Evolutionary conservation across 2,113 vertebrate genomes (phyloP).

Genomic region (Gasterosteus aculeatus): DNA sequence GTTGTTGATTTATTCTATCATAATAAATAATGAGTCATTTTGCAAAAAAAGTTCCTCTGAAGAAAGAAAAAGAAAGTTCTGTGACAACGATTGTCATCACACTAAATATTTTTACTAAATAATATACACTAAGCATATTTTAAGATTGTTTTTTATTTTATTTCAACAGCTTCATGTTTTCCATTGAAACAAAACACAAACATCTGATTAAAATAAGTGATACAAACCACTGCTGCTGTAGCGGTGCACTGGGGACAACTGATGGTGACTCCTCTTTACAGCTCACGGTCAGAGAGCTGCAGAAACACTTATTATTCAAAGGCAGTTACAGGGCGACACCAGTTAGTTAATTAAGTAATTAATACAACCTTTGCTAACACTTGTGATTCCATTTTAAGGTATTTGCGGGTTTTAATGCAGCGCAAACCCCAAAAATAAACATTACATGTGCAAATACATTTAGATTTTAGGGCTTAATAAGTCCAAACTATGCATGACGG

Average conservation of each 20-base stretch:
- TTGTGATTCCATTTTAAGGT: background rate
- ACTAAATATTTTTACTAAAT: background rate
- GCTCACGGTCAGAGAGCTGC: background rate
- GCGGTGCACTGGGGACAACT: background rate
- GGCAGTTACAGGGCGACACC: background rate
- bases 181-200: background rate
- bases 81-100: background rate
- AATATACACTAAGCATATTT: no score
- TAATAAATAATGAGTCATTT: background rate
- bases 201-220: background rate
- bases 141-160: background rate
- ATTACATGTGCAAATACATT: background rate
- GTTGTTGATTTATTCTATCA: background rate
- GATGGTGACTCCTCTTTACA: background rate
- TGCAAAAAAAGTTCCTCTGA: no score
- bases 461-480: background rate
- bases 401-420: background rate
- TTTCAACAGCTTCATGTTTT: background rate
- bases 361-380: background rate
- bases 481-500: background rate
- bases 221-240: conserved; percentile 4
- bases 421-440: background rate
- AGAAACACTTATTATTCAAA: background rate
- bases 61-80: background rate
- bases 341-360: background rate